Evolutionary conservation across 2,113 vertebrate genomes (phyloP).

Genomic region (Cavia porcellus): DNA sequence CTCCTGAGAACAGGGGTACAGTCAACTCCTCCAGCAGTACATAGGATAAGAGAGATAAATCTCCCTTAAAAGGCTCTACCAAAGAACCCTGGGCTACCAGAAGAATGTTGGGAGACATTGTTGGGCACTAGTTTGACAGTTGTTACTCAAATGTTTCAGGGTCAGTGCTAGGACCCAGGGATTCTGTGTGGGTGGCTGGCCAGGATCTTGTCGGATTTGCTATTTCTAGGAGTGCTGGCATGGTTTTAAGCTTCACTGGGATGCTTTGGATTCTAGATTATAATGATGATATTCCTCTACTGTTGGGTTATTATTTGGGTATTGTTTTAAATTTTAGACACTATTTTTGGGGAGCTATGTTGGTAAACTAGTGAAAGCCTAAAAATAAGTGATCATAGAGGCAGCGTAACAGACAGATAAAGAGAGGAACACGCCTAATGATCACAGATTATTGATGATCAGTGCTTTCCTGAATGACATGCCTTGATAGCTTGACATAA

Average conservation of each 20-base stretch:
- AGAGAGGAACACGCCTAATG: neutral
- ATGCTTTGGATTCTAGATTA: neutral
- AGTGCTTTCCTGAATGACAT: neutral
- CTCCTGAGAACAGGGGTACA: neutral
- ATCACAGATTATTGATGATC: neutral
- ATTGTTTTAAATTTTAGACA: neutral
- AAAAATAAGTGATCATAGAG: neutral
- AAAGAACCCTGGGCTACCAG: neutral
- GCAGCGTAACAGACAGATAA: neutral
- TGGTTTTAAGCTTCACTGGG: neutral
- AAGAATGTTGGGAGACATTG: neutral
- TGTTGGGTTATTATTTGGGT: neutral
- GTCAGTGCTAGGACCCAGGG: neutral
- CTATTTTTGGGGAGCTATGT: neutral
- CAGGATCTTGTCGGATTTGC: neutral
- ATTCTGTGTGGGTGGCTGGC: neutral
- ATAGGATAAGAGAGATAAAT: neutral
- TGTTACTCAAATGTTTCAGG: neutral
- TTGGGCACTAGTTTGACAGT: neutral
- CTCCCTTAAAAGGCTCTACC: neutral
- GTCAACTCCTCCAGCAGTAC: neutral
- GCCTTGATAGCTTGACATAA: neutral
- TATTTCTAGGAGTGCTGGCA: neutral
- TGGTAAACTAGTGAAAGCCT: neutral
- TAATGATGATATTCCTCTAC: neutral